Evolutionary conservation across 2,113 vertebrate species (phyloP).

Genomic region (Triplophysa tibetana): DNA sequence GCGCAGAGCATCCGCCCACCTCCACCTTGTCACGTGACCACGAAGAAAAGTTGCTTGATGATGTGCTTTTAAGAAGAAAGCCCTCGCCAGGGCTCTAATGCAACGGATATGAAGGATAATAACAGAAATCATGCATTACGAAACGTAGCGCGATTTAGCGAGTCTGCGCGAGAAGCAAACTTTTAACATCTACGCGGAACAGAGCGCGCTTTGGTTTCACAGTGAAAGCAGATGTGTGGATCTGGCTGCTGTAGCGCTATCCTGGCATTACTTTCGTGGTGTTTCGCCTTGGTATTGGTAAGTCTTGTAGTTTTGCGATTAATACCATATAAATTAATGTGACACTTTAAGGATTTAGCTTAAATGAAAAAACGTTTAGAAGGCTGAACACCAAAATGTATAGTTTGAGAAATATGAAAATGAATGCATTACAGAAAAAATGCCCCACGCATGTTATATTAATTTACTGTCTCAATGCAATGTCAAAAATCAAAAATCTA

Average conservation of each 20-base stretch:
- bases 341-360: background rate
- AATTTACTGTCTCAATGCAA: too few relatives aligned
- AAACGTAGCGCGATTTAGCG: background rate
- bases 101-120: background rate
- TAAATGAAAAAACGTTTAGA: background rate
- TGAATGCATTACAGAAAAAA: too few relatives aligned
- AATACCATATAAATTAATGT: background rate
- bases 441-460: too few relatives aligned
- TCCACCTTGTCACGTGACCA: constrained; percentile 52
- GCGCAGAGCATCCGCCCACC: constrained; percentile 9
- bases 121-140: background rate
- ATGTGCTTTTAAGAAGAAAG: background rate
- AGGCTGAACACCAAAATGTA: too few relatives aligned
- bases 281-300: constrained; percentile 52
- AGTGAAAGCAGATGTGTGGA: constrained; percentile 61
- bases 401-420: too few relatives aligned
- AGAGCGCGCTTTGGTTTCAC: constrained; percentile 12
- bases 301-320: constrained; percentile 43
- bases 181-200: background rate
- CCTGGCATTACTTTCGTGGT: constrained; percentile 19
- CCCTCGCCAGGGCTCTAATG: background rate
- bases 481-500: too few relatives aligned
- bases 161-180: background rate
- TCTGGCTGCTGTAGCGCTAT: constrained; percentile 41
- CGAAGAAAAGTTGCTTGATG: constrained; percentile 2